Base-by-base conservation (phyloP, 2,888 invertebrate genomes). In the Athrips mouffetella region DNA sequence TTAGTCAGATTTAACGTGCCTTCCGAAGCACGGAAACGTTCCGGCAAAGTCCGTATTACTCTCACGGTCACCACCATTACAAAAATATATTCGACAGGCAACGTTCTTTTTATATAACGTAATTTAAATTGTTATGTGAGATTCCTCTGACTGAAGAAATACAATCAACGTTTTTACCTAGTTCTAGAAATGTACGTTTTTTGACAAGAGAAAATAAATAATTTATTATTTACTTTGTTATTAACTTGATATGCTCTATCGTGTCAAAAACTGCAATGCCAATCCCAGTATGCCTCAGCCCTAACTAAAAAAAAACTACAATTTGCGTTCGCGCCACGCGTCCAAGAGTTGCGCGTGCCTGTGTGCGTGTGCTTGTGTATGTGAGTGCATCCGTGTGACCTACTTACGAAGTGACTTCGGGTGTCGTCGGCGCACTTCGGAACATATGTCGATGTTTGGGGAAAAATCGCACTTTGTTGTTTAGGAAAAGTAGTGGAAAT, bases 381-480 rank as follows among this genome's bases (percentile, higher is more conserved):
- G 80, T 80, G 82, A 62, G 79, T 74, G 76, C 66, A 73, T 78
- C 76, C 76, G 80, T 84, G 78, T 89, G 89, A 89, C 89, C 89
- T 70, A 89, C 75, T 85, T 89, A 80, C 84, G 85, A 83, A 62
- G 74, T 64, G 60, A 75, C 33, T 62, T 87, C 86, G 86, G 80
- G 53, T 35, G 55, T 48, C 74, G 65, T 87, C 88, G 88, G 57
- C 73, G 72, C 77, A 77, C 85, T 13, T 20, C 44, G 44, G 44
- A 30, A 18, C 44, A 44, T 44, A 20, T 30, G 33, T 15, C 33
- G 33, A 3, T 33, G 44, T 18, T 15, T 15, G 10, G 35, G 35
- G 18, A 16, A 35, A 35, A 6, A 31, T 31, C n/a, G 7, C 15
- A 11, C 11, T 2, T n/a, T 7, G n/a, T 2, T 27, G 27, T n/a